phyloP scores from a whole-genome alignment of 2,888 invertebrate genomes.

The Pyrrhia umbra region DNA sequence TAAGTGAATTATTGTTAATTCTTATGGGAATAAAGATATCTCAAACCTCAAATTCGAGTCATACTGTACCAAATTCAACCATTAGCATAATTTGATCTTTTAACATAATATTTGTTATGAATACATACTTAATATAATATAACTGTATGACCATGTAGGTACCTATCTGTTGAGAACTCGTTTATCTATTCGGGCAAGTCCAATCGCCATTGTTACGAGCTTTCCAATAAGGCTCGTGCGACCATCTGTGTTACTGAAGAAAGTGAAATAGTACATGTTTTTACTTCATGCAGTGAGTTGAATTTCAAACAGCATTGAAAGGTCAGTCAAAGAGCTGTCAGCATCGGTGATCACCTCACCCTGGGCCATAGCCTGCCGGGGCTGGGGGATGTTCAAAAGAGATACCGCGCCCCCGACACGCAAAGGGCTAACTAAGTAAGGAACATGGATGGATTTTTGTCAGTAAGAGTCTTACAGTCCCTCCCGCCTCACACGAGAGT shows the following conservation, averaged over 20 bases:
- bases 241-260: constrained; percentile 43
- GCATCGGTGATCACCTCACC: too few relatives aligned
- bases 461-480: too few relatives aligned
- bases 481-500: too few relatives aligned
- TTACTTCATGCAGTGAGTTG: constrained; percentile 24
- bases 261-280: constrained; percentile 38
- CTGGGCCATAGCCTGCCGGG: too few relatives aligned
- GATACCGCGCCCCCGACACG: too few relatives aligned
- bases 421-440: too few relatives aligned
- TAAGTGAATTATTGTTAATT: too few relatives aligned
- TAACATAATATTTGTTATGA: constrained; percentile 1
- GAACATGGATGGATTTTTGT: too few relatives aligned
- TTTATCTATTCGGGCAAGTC: constrained; percentile 48
- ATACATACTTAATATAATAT: background rate
- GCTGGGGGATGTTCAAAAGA: too few relatives aligned
- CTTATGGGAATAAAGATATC: too few relatives aligned
- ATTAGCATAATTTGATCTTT: background rate
- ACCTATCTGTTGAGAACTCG: constrained; percentile 31
- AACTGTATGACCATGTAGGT: background rate
- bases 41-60: background rate
- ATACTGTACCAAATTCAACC: background rate
- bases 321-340: too few relatives aligned
- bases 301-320: constrained; percentile 35
- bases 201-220: constrained; percentile 50
- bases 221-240: constrained; percentile 48